Evolutionary conservation across 2,797 vertebrate genomes (phyloP).

Genomic region (Sebastes nivosus): DNA sequence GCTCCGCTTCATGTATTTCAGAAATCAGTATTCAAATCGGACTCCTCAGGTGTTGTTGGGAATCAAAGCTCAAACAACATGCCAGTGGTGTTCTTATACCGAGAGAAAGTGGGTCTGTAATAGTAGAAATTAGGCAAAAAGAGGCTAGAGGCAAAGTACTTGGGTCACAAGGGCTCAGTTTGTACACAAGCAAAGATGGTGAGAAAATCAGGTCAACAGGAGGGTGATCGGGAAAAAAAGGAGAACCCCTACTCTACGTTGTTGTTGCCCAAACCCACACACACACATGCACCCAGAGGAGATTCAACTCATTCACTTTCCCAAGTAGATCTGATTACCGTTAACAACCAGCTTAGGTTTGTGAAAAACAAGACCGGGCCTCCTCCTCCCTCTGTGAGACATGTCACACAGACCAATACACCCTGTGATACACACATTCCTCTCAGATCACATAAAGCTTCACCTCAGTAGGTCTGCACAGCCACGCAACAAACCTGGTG

Average conservation of each 20-base stretch:
- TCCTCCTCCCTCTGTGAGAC: slow-evolving; percentile 26
- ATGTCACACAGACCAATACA: slow-evolving; percentile 35
- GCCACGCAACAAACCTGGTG: neutral
- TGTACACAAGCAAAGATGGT: neutral
- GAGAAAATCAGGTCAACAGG: slow-evolving; percentile 24
- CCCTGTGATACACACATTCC: slow-evolving; percentile 38
- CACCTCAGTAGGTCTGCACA: neutral
- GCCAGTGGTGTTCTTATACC: no score
- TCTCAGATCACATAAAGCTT: slow-evolving; percentile 23
- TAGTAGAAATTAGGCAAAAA: neutral
- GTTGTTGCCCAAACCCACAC: slow-evolving; percentile 18
- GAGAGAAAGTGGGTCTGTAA: neutral
- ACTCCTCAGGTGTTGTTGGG: neutral
- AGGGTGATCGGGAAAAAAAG: slow-evolving; percentile 17
- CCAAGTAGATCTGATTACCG: slow-evolving; percentile 81
- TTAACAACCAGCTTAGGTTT: slow-evolving; percentile 62
- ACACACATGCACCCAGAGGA: slow-evolving; percentile 9
- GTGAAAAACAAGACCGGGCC: slow-evolving; percentile 61
- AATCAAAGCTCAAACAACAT: neutral
- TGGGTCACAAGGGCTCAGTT: neutral
- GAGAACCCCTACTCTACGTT: slow-evolving; percentile 9
- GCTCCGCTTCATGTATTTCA: neutral
- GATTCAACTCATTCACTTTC: slow-evolving; percentile 73
- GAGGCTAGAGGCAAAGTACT: neutral
- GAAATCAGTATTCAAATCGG: slow-evolving; percentile 22